Percentiles rank a stretch among this genome's conserved stretches.
These are phyloP conservation scores for Ennomos quercinarius DNA, from an alignment of 2,888 invertebrate species.

Conservation along the genomic window DNA sequence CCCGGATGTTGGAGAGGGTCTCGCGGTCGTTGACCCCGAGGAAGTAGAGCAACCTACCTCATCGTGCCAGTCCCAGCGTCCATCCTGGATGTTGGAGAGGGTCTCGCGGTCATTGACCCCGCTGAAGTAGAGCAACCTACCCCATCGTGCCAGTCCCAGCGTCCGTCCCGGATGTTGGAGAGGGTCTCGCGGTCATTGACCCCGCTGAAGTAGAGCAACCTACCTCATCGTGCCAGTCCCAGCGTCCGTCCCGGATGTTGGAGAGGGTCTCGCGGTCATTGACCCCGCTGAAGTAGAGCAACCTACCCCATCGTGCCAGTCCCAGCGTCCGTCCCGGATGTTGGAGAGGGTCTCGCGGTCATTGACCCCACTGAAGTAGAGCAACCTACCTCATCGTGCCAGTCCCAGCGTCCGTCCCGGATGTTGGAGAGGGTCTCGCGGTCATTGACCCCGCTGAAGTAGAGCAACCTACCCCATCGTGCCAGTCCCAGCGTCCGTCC, in stretches of 20 bases:
- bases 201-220: conserved; percentile 77
- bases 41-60: conserved; percentile 84
- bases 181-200: conserved; percentile 95
- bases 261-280: conserved; percentile 95
- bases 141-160: conserved; percentile 91
- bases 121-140: conserved; percentile 49
- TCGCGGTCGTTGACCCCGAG: conserved; percentile 94
- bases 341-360: conserved; percentile 93
- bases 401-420: conserved; percentile 90
- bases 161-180: conserved; percentile 86
- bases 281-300: conserved; percentile 78
- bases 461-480: conserved; percentile 75
- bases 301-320: conserved; percentile 87
- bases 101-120: conserved; percentile 95
- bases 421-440: conserved; percentile 92
- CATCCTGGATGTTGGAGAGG: conserved; percentile 87
- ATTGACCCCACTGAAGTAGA: conserved; percentile 85
- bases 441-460: conserved; percentile 90
- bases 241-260: conserved; percentile 87
- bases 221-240: conserved; percentile 89
- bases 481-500: conserved; percentile 90
- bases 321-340: conserved; percentile 90
- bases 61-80: conserved; percentile 90
- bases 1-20: conserved; percentile 89
- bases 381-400: conserved; percentile 84